Conservation (phyloP, 2,888 invertebrate species). For the Crematogaster levior region DNA sequence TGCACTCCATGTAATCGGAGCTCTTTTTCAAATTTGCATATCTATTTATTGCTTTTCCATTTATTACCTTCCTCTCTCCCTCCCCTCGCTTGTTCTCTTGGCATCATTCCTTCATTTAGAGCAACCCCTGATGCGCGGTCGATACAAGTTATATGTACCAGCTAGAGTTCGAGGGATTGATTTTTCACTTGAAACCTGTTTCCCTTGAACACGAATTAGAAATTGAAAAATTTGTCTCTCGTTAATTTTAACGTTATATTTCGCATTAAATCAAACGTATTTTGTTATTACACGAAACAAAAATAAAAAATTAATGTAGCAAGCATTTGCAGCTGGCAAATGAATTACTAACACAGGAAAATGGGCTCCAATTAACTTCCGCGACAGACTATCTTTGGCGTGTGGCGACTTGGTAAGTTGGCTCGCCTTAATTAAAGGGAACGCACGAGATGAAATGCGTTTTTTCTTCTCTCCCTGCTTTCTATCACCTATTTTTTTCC, state of each 20-base stretch:
- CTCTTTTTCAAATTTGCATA: conserved; percentile 59
- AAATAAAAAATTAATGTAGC: not conserved
- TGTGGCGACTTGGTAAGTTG: conserved; percentile 31
- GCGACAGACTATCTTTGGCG: not conserved
- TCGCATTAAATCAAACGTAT: conserved; percentile 4
- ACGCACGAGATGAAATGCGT: conserved; percentile 71
- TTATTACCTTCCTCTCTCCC: not conserved
- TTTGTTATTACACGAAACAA: not conserved
- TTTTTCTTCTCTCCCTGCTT: conserved; percentile 46
- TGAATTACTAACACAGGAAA: conserved; percentile 8
- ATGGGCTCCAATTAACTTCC: conserved; percentile 3
- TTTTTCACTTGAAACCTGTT: conserved; percentile 28
- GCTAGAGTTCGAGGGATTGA: conserved; percentile 29
- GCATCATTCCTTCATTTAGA: not conserved
- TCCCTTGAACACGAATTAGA: not conserved
- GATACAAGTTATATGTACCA: conserved; percentile 26
- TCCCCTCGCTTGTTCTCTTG: not conserved
- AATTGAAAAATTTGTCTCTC: not conserved
- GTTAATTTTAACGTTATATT: not conserved
- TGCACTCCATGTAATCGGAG: conserved; percentile 65
- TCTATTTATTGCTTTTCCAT: conserved; percentile 36
- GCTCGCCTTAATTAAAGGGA: conserved; percentile 72
- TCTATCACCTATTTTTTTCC: not conserved
- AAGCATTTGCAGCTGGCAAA: not conserved
- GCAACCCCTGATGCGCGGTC: conserved; percentile 17